Conservation (phyloP, 2,888 invertebrate species). For the Ceraclea dissimilis region DNA sequence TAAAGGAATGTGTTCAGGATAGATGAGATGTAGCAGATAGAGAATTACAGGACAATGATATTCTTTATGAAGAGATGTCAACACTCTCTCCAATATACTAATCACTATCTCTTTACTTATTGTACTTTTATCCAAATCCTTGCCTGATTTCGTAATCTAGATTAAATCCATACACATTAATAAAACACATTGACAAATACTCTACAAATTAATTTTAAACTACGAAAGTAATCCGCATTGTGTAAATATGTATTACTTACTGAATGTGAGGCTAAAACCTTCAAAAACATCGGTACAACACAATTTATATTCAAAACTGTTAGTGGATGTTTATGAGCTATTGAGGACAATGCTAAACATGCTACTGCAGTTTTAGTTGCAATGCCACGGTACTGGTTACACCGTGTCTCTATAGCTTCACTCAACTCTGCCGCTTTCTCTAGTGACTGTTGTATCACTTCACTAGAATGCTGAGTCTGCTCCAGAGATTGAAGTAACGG, state of each 20-base stretch:
- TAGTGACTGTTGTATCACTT: constrained; percentile 42
- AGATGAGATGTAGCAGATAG: constrained; percentile 33
- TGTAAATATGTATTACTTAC: not conserved
- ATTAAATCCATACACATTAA: no score
- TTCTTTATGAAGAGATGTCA: constrained; percentile 40
- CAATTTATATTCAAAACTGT: constrained; percentile 44
- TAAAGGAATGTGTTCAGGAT: constrained; percentile 23
- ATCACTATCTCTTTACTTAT: constrained; percentile 17
- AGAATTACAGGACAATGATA: constrained; percentile 42
- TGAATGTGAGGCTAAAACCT: constrained; percentile 32
- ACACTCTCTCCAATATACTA: constrained; percentile 35
- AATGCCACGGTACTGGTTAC: constrained; percentile 31
- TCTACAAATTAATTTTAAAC: not conserved
- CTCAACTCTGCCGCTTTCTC: constrained; percentile 40
- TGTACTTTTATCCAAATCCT: constrained; percentile 34
- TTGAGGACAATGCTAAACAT: constrained; percentile 38
- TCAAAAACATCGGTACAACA: constrained; percentile 42
- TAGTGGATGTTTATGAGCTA: constrained; percentile 37
- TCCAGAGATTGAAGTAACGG: constrained; percentile 44
- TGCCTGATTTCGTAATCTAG: constrained; percentile 28
- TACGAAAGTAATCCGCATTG: no score
- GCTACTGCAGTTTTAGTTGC: constrained; percentile 37
- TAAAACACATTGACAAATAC: not conserved
- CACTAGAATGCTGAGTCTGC: constrained; percentile 44
- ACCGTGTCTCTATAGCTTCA: constrained; percentile 31